Percentiles rank a stretch among this genome's conserved stretches.
Conservation (phyloP, 2,888 invertebrate species). For the Stictocephala bisonia region DNA sequence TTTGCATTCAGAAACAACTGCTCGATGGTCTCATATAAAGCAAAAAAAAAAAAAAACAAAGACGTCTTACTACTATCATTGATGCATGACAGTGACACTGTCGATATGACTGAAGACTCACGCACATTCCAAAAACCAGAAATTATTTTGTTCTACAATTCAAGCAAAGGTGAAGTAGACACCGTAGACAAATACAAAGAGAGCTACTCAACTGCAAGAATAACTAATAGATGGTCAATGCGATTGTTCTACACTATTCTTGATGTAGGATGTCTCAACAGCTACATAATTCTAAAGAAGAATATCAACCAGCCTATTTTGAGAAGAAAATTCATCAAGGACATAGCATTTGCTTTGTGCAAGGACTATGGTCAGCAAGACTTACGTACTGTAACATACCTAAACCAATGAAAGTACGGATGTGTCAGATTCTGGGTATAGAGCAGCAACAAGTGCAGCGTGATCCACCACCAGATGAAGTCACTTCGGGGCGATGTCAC, state of each 20-base stretch:
- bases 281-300: conserved; percentile 23
- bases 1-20: conserved; percentile 10
- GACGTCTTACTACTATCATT: neutral
- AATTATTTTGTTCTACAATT: conserved; percentile 23
- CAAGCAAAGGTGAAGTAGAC: conserved; percentile 26
- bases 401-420: too few relatives aligned
- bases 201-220: conserved; percentile 31
- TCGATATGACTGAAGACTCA: neutral
- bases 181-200: conserved; percentile 19
- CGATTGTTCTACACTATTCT: conserved; percentile 35
- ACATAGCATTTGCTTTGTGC: neutral
- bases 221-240: conserved; percentile 29
- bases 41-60: conserved; percentile 24
- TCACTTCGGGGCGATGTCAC: too few relatives aligned
- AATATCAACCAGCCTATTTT: conserved; percentile 17
- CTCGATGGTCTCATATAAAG: conserved; percentile 1
- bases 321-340: neutral
- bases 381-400: too few relatives aligned
- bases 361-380: conserved; percentile 14
- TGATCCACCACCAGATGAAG: too few relatives aligned
- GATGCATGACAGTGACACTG: conserved; percentile 18
- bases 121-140: conserved; percentile 14
- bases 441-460: too few relatives aligned
- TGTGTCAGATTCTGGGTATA: too few relatives aligned
- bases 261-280: conserved; percentile 25